phyloP scores from a whole-genome alignment of 2,113 vertebrate genomes.

The Nycticorax nycticorax region DNA sequence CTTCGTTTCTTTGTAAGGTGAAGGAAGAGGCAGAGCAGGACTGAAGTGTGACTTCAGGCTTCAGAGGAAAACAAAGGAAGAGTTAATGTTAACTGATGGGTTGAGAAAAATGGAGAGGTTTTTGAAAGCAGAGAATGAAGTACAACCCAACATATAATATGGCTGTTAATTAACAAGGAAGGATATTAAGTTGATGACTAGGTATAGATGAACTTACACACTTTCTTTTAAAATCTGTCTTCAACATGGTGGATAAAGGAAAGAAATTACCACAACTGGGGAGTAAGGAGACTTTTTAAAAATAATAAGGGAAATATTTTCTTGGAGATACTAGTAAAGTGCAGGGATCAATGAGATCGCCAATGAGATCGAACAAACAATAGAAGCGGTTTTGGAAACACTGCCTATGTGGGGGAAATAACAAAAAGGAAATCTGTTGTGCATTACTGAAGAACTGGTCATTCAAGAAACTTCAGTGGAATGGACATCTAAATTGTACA shows the following conservation, averaged over 20 bases:
- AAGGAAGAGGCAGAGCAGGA: neutral
- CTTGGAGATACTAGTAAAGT: neutral
- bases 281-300: neutral
- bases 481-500: rapidly evolving
- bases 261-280: neutral
- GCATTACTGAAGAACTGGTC: neutral
- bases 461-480: neutral
- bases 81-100: neutral
- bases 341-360: neutral
- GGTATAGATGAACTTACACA: neutral
- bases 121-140: neutral
- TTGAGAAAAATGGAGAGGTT: neutral
- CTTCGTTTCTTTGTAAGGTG: neutral
- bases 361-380: neutral
- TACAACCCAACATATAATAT: neutral
- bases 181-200: neutral
- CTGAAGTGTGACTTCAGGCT: neutral
- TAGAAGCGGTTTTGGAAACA: neutral
- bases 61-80: neutral
- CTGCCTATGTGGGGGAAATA: neutral
- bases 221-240: neutral
- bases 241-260: neutral
- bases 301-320: neutral
- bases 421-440: rapidly evolving
- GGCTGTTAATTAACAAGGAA: neutral